Evolutionary conservation across 2,797 vertebrate species (phyloP), one percentile per base, ranked within the genome.

Genomic region (Chelon labrosus): DNA sequence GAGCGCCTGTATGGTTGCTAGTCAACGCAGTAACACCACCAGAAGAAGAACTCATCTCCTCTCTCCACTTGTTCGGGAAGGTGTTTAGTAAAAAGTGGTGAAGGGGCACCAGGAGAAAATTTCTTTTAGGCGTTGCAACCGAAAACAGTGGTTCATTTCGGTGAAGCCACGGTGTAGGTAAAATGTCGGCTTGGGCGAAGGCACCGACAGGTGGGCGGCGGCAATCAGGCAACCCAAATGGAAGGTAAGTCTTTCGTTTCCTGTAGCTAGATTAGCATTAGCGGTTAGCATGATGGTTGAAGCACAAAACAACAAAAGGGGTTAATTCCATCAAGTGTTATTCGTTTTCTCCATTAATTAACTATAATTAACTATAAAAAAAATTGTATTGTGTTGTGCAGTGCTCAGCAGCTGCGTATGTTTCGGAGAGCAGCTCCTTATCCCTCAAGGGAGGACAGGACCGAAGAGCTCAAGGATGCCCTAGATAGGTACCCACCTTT

Each of bases 131-230:
- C 31, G 4, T 31, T 31, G 31, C 4, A 31, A 31, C 31, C 31
- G 31, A 31, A 31, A 31, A 31, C 31, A 31, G 31, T 7, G 31
- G 31, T 7, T 31, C 4, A 31, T 5, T 31, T 7, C 2, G 63
- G 47, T 46, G 16, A 41, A 46, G 50, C 39, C 31, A 1, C 22
- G 1, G 25, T 1, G 52, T 9, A 35, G 46, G 31, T 20, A 73
- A 64, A 44, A 95, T 95, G 94, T 94, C 94, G 74, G 93, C 91
- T 1, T 94, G 94, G 94, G 70, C 79, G 46, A 94, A 93, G 62
- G 77, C 87, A 19, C 71, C 78, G 1, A 81, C 82, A 4, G 71
- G 76, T 37, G 88, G 80, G 60, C 91, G 93, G 73, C 82, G 90
- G 65, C 80, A 87, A 37, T 85, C 82, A 17, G 80, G 85, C 2